These are phyloP conservation scores for Leptarthrus brevirostris DNA, from an alignment of 2,888 invertebrate genomes.

Conservation along the genomic window DNA sequence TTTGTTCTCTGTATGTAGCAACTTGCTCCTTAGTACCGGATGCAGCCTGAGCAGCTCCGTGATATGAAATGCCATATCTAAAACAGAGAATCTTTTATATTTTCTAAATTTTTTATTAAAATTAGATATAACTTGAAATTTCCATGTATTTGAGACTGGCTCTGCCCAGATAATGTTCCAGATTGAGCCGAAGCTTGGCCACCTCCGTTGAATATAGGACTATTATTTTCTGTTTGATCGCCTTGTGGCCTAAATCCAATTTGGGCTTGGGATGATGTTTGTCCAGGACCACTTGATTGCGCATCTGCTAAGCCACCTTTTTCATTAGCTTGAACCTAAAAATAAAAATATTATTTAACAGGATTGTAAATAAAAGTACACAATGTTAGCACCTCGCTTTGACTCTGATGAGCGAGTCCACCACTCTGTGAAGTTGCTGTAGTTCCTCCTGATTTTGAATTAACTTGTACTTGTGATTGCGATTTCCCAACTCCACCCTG, in stretches of 20 bases:
- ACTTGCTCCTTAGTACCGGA: slow-evolving; percentile 75
- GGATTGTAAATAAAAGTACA: too few relatives aligned
- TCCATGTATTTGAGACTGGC: slow-evolving; percentile 85
- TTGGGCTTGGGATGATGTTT: slow-evolving; percentile 88
- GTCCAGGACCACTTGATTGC: slow-evolving; percentile 85
- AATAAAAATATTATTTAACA: neutral
- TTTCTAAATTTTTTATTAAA: neutral
- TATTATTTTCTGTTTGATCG: slow-evolving; percentile 66
- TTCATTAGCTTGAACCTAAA: slow-evolving; percentile 81
- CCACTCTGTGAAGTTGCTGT: slow-evolving; percentile 81
- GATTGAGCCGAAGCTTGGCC: slow-evolving; percentile 85
- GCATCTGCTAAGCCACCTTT: slow-evolving; percentile 89
- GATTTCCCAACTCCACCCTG: slow-evolving; percentile 79
- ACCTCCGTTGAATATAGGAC: slow-evolving; percentile 77
- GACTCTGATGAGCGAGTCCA: slow-evolving; percentile 78
- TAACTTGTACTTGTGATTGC: slow-evolving; percentile 81
- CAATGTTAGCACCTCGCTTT: slow-evolving; percentile 66
- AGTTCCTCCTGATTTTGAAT: slow-evolving; percentile 80
- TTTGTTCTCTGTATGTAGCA: slow-evolving; percentile 74
- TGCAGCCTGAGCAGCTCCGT: slow-evolving; percentile 85
- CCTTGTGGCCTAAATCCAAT: slow-evolving; percentile 84
- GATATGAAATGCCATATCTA: slow-evolving; percentile 80
- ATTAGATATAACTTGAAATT: slow-evolving; percentile 70
- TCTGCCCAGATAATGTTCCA: slow-evolving; percentile 79
- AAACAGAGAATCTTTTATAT: neutral